Base-by-base conservation (phyloP, 2,797 vertebrate genomes). In the Stomatorhinus walkeri region DNA sequence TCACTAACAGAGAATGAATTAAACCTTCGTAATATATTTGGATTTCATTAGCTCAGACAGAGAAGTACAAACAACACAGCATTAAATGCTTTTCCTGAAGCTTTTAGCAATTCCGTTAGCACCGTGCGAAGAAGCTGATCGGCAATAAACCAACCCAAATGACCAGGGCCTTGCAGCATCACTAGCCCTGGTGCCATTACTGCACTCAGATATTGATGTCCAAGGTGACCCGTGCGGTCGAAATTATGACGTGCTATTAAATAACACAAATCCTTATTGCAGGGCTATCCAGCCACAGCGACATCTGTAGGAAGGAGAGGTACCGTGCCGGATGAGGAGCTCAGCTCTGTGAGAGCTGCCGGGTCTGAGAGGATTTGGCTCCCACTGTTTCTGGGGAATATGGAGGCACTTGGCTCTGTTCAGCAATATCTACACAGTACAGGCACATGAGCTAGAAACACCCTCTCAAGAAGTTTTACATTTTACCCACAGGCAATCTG, bases 1-100 rank as follows among this genome's bases (percentile, higher is more conserved):
- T 40, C 54, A 36, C 52, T n/a, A 40, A 56, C 49, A 56, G 85
- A 87, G 85, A 87, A 87, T 40, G 85, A 87, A 87, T 87, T 36
- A 87, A 40, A 87, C 32, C 52, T 87, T 61, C 59, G 52, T 54
- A 56, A 87, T 79, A 32, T 87, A 87, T 56, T 59, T 87, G 52
- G 52, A 56, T 87, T 46, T 19, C 51, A 87, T 87, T 87, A 43
- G 85, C 52, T 87, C 24, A 28, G 85, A 19, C 28, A 61, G 85
- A 59, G 52, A 52, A 59, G 49, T 61, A 87, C 36, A 87, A 61
- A 87, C 85, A 87, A 36, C 85, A 87, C 19, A 8, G 12, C 52
- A 59, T 52, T 87, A 56, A 56, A 87, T 56, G 51, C 14, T 40
- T 59, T 85, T 36, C 49, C 48, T 3, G 49, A 85, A 32, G 10